A percentile compares a stretch with the other conserved stretches of the same genome.
phyloP scores from a whole-genome alignment of 92 coral and sea anemone species.

The Heliopora coerulea region DNA sequence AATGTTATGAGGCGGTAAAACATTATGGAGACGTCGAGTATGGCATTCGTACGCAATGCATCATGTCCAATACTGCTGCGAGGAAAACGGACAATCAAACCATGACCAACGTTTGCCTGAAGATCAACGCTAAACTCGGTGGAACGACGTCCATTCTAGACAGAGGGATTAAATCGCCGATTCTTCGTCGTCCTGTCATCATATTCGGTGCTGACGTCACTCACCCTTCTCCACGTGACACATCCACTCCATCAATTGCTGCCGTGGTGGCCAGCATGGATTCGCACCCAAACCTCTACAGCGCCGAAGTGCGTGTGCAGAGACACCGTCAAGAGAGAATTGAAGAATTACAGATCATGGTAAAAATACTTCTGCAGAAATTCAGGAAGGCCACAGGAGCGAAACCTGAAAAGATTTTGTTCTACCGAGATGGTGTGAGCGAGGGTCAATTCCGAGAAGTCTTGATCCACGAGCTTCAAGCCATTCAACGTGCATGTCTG shows the following conservation, averaged over 20 bases:
- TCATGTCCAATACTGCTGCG: constrained; percentile 41
- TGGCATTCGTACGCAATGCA: constrained; percentile 56
- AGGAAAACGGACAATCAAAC: constrained; percentile 62
- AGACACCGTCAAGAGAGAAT: constrained; percentile 74
- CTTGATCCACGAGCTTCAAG: constrained; percentile 33
- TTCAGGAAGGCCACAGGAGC: constrained; percentile 19
- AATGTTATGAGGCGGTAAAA: constrained; percentile 64
- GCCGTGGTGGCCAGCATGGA: constrained; percentile 93
- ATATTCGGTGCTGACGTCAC: constrained; percentile 94
- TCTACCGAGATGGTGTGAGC: constrained; percentile 72
- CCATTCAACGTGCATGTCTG: constrained; percentile 40
- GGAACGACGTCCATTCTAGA: constrained; percentile 68
- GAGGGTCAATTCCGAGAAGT: constrained; percentile 54
- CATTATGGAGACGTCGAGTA: constrained; percentile 72
- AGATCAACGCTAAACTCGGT: constrained; percentile 83
- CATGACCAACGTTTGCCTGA: constrained; percentile 75
- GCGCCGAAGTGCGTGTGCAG: constrained; percentile 76
- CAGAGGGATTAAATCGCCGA: constrained; percentile 40
- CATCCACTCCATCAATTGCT: constrained; percentile 70
- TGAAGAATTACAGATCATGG: constrained; percentile 59
- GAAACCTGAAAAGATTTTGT: constrained; percentile 55
- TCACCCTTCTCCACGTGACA: constrained; percentile 77
- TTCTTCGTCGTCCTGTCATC: constrained; percentile 61
- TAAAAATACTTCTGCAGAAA: constrained; percentile 56
- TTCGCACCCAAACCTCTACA: constrained; percentile 58